Conservation (phyloP, 2,888 invertebrate species). For the Tolmerus cingulatus region DNA sequence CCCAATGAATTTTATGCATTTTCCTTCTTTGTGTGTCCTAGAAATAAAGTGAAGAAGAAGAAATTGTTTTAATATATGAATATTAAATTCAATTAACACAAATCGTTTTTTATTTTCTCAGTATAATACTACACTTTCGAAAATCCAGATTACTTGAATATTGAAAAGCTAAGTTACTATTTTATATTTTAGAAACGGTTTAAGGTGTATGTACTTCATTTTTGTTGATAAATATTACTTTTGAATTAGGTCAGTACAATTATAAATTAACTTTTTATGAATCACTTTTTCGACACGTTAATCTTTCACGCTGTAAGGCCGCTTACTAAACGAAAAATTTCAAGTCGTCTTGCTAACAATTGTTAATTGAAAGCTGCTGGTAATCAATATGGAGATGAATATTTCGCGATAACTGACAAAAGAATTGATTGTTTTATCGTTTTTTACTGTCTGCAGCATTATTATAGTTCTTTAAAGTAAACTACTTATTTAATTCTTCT, state of each 20-base stretch:
- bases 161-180: neutral
- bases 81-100: neutral
- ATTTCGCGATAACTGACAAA: neutral
- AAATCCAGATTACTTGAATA: neutral
- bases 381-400: neutral
- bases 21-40: neutral
- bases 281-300: neutral
- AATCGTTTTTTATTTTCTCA: neutral
- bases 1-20: neutral
- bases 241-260: neutral
- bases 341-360: neutral
- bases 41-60: neutral
- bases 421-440: too few species aligned
- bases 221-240: neutral
- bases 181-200: neutral
- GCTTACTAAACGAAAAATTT: neutral
- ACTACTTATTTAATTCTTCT: too few species aligned
- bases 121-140: neutral
- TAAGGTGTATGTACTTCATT: neutral
- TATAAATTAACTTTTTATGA: neutral
- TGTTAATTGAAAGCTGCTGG: neutral
- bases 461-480: too few species aligned
- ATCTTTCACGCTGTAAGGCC: neutral
- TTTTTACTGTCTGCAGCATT: too few species aligned
- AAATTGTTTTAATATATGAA: neutral